Conservation (phyloP, 1,140 invertebrate species). For the Vollenhovia emeryi region DNA sequence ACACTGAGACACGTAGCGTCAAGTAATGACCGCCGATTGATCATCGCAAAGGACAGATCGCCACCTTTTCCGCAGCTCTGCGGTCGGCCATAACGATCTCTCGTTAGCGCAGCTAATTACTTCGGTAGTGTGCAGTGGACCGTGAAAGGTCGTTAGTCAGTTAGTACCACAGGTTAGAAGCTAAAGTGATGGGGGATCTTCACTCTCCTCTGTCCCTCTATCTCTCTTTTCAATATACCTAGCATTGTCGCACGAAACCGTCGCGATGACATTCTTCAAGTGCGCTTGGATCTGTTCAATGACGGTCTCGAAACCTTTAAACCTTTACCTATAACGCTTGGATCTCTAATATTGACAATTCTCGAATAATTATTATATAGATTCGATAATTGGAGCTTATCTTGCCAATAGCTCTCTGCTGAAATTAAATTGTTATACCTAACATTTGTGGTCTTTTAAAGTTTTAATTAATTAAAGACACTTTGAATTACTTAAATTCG, state of each 20-base stretch:
- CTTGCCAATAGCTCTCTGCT: background rate
- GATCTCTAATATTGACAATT: background rate
- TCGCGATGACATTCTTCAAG: background rate
- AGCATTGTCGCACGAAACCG: slow-evolving; percentile 15
- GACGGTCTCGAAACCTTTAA: background rate
- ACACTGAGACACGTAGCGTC: background rate
- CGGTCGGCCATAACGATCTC: slow-evolving; percentile 68
- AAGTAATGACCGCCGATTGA: slow-evolving; percentile 24
- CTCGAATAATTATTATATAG: background rate
- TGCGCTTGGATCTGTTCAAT: background rate
- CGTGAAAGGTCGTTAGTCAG: slow-evolving; percentile 71
- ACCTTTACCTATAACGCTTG: background rate
- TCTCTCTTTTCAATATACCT: slow-evolving; percentile 11
- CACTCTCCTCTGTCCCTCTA: background rate
- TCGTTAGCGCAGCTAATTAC: slow-evolving; percentile 73
- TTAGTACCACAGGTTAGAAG: slow-evolving; percentile 63
- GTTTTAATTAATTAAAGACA: background rate
- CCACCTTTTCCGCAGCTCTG: slow-evolving; percentile 64
- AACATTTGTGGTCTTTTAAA: no score
- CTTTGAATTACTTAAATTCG: background rate
- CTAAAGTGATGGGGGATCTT: slow-evolving; percentile 31
- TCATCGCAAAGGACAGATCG: slow-evolving; percentile 61
- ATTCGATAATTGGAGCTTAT: background rate
- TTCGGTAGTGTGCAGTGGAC: slow-evolving; percentile 63
- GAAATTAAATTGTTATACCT: no score